Base-by-base conservation (phyloP, 2,113 vertebrate species). In the Trichechus manatus region DNA sequence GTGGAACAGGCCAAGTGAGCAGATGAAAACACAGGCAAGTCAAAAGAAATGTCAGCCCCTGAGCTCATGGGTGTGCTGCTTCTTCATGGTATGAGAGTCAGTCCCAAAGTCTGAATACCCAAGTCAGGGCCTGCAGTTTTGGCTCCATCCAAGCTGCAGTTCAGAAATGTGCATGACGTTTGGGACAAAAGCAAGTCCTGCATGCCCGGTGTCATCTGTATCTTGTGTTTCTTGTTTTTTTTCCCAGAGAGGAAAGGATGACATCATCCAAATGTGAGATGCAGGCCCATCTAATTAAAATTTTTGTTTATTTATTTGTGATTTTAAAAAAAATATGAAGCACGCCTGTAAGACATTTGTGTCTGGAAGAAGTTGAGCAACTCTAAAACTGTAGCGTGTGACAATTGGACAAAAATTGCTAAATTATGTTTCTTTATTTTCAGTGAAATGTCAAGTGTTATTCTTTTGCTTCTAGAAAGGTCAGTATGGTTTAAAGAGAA, bases 391-490 rank as follows among this genome's bases (percentile, higher is more conserved):
- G 33, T 61, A 97, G 47, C 86, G 78, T 92, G 97, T 63, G 83
- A 93, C 93, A 88, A 96, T 47, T 97, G 84, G 97, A 96, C 97
- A 77, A 97, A 97, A 98, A 97, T 95, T 96, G 92, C 96, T 97
- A 96, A 98, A 98, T 97, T 97, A 78, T 97, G 82, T 98, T 98
- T 97, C 91, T 97, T 98, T 98, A 97, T 98, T 98, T 98, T 98
- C 97, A 91, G 20, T 25, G 33, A 98, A 98, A 99, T 98, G 98
- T 98, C 98, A 98, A 96, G 88, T 87, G 81, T 94, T 98, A 64
- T 94, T 98, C 90, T 97, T 98, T 97, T 98, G 97, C 96, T 79
- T 98, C 97, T 90, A 91, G 87, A 98, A 99, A 99, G 97, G 98
- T 98, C 98, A 98, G 3, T 42, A 97, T 90, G 84, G 92, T 93